Conservation (phyloP, 2,888 invertebrate genomes). For the Notocelia uddmanniana region DNA sequence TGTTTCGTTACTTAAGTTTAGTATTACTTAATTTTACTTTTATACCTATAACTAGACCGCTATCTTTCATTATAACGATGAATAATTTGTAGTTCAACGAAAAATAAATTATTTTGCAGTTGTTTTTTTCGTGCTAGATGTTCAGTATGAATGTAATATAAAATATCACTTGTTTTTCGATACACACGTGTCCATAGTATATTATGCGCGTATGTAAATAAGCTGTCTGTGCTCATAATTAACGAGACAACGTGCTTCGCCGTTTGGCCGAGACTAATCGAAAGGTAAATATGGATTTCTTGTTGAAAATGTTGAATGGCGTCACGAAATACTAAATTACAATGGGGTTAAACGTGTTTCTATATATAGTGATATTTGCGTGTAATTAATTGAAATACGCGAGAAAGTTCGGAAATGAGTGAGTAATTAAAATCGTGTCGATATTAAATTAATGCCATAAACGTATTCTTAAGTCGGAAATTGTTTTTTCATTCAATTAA, state of each 20-base stretch:
- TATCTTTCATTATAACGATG: too few species aligned
- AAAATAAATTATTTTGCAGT: too few species aligned
- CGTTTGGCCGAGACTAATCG: conserved; percentile 14
- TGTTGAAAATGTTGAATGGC: conserved; percentile 22
- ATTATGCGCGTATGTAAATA: conserved; percentile 24
- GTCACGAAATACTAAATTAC: conserved; percentile 8
- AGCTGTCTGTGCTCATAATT: conserved; percentile 10
- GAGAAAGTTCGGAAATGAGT: neutral
- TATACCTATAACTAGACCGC: too few species aligned
- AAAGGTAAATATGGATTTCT: conserved; percentile 6
- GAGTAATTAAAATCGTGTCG: neutral
- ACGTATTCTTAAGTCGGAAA: too few species aligned
- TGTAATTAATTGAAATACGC: neutral
- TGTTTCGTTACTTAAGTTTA: too few species aligned
- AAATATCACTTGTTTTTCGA: neutral
- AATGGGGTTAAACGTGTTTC: neutral
- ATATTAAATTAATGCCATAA: too few species aligned
- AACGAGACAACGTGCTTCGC: neutral
- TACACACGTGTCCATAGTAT: neutral
- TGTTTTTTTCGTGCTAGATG: neutral
- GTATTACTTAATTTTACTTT: too few species aligned
- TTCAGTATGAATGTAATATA: neutral
- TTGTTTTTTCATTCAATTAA: too few species aligned
- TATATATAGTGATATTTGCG: conserved; percentile 1
- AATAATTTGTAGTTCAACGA: too few species aligned